Base-by-base conservation (phyloP, 2,113 vertebrate species). In the Neodon shergylaensis region DNA sequence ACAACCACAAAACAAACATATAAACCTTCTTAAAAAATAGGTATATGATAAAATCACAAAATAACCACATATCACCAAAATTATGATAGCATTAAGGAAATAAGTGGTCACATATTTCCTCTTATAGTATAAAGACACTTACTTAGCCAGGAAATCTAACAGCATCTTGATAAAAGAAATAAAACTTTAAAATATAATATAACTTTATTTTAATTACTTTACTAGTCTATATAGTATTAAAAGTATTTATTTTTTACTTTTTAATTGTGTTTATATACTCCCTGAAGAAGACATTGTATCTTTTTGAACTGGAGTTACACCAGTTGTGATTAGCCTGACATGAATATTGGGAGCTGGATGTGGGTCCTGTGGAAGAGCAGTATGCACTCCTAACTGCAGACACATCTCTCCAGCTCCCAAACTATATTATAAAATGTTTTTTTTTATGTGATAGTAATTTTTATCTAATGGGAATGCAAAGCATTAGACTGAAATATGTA, bases 151-250 rank as follows among this genome's bases (percentile, higher is more conserved):
- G n/a, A 22, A 49, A 79, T 74, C 86, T 9, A 72, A 28, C 65
- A 87, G 65, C 76, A 52, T 84, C 88, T 68, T 47, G 68, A 39
- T 65, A 68, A 88, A 42, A 31, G 5, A 73, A 28, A 76, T 91
- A 94, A 93, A 7, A 44, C 47, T 90, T 78, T 49, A 93, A 92
- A 93, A 86, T 54, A 66, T n/a, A 66, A 54, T 92, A n/a, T 61
- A 65, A 63, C 66, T 2, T 22, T 13, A n/a, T 66, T 81, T n/a
- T 36, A 63, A 54, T 1, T 92, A 26, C 63, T 54, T 22, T 2
- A 6, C 5, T 44, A 73, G 39, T 21, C 1, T 92, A 66, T 52
- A n/a, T 68, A 36, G 28, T 61, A 42, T 28, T 31, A 63, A 31
- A 83, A 39, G 21, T 19, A 17, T 63, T 83, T 63, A 17, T 3